These are phyloP conservation scores for Brachirus orientalis DNA, from an alignment of 2,113 vertebrate species.

Conservation along the genomic window DNA sequence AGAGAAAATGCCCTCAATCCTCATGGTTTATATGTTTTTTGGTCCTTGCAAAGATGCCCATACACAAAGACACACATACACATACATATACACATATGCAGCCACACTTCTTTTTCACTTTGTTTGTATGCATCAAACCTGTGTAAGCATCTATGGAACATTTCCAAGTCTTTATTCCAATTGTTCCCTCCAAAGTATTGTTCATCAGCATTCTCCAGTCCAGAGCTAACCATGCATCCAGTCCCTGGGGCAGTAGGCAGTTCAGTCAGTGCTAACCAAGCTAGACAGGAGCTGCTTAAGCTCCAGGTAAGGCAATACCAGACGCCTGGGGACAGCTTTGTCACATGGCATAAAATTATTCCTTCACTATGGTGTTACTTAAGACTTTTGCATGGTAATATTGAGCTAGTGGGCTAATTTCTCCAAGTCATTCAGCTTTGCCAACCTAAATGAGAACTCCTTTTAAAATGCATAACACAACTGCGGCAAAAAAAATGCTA, in stretches of 20 bases:
- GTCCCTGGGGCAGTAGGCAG: constrained; percentile 65
- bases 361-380: constrained; percentile 12
- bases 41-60: too few species aligned
- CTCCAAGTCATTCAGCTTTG: constrained; percentile 6
- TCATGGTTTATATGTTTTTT: too few species aligned
- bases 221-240: constrained; percentile 62
- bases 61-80: not conserved
- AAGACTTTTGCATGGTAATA: constrained; percentile 9
- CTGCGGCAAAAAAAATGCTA: constrained; percentile 17
- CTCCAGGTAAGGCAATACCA: constrained; percentile 63
- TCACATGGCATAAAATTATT: constrained; percentile 35
- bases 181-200: constrained; percentile 51
- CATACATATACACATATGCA: too few species aligned
- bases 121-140: constrained; percentile 14
- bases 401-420: not conserved
- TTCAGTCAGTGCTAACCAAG: constrained; percentile 67
- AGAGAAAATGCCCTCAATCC: too few species aligned
- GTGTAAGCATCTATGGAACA: constrained; percentile 36
- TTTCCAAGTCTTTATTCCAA: constrained; percentile 51
- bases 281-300: constrained; percentile 68
- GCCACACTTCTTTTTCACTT: constrained; percentile 15
- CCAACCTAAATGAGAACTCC: constrained; percentile 6
- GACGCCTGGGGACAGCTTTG: constrained; percentile 41
- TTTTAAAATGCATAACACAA: constrained; percentile 38
- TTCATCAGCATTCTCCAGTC: constrained; percentile 59